phyloP scores from a whole-genome alignment of 1,140 invertebrate species.

The Tetramorium alpestre region DNA sequence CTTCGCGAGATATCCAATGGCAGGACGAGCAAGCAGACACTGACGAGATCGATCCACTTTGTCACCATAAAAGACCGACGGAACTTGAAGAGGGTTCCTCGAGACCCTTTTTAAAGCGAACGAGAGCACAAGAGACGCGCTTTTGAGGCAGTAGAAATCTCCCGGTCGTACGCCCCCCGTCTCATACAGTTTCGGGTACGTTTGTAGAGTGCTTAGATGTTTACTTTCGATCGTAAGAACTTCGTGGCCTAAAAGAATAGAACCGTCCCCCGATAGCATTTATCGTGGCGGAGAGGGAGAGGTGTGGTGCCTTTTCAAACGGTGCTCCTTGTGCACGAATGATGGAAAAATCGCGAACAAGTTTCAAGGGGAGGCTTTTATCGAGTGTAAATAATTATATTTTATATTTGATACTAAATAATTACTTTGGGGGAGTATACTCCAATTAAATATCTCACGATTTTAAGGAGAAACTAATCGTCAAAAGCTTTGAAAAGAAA shows the following conservation, averaged over 20 bases:
- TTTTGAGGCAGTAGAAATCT: conserved; percentile 60
- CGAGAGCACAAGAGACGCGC: conserved; percentile 49
- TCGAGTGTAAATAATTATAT: conserved; percentile 31
- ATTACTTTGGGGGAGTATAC: neutral
- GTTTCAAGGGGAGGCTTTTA: neutral
- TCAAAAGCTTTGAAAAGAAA: neutral
- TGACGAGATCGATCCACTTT: conserved; percentile 75
- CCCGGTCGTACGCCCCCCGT: neutral
- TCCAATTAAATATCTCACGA: neutral
- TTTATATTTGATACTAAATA: conserved; percentile 1
- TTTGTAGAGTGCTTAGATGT: conserved; percentile 61
- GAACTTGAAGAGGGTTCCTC: conserved; percentile 62
- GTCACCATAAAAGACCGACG: conserved; percentile 70
- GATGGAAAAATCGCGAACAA: conserved; percentile 64
- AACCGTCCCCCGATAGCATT: conserved; percentile 40
- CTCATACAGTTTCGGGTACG: conserved; percentile 60
- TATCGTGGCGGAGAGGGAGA: neutral
- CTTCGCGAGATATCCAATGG: conserved; percentile 37
- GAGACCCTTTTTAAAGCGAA: conserved; percentile 69
- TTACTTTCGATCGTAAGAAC: conserved; percentile 69
- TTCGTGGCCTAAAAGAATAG: conserved; percentile 59
- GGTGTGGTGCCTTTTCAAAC: conserved; percentile 37
- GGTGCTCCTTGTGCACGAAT: conserved; percentile 52
- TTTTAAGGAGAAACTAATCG: neutral
- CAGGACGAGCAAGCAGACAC: conserved; percentile 55